Percentiles rank a stretch among this genome's conserved stretches.
These are phyloP conservation scores for Sussaba pulchella DNA, from an alignment of 2,888 invertebrate genomes.

Conservation along the genomic window DNA sequence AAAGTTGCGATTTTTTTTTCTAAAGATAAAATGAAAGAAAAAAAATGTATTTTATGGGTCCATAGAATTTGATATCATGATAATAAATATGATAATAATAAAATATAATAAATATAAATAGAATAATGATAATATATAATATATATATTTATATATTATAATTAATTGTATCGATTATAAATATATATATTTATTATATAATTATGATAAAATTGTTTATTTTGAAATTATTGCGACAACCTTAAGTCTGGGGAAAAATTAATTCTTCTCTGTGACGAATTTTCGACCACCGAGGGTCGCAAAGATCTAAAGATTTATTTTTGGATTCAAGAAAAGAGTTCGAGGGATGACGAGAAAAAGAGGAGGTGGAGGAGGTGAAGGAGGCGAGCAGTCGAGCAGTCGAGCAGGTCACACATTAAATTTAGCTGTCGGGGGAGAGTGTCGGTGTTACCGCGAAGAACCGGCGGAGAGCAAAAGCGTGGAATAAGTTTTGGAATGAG, in stretches of 20 bases:
- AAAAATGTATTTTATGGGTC: too few species aligned
- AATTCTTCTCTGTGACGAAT: conserved; percentile 4
- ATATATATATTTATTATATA: too few species aligned
- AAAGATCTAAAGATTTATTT: conserved; percentile 40
- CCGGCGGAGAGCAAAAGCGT: conserved; percentile 38
- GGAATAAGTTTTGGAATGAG: conserved; percentile 37
- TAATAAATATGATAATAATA: too few species aligned
- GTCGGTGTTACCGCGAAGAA: conserved; percentile 52
- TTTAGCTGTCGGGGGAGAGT: conserved; percentile 58
- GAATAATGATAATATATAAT: too few species aligned
- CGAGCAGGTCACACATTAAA: conserved; percentile 63
- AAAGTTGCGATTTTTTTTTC: too few species aligned
- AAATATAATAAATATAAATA: too few species aligned
- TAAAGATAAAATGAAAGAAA: too few species aligned
- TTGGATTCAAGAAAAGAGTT: conserved; percentile 40
- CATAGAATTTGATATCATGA: too few species aligned
- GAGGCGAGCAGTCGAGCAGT: too few species aligned
- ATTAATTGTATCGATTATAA: too few species aligned
- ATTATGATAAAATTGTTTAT: too few species aligned
- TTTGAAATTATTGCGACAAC: not conserved
- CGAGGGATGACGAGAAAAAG: conserved; percentile 51
- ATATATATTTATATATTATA: too few species aligned
- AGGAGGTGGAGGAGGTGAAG: not conserved
- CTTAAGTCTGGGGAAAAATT: not conserved
- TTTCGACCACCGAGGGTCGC: conserved; percentile 14